Percentiles rank a stretch among this genome's conserved stretches.
Evolutionary conservation across 1,140 invertebrate species (phyloP).

Genomic region (Zophobas morio): DNA sequence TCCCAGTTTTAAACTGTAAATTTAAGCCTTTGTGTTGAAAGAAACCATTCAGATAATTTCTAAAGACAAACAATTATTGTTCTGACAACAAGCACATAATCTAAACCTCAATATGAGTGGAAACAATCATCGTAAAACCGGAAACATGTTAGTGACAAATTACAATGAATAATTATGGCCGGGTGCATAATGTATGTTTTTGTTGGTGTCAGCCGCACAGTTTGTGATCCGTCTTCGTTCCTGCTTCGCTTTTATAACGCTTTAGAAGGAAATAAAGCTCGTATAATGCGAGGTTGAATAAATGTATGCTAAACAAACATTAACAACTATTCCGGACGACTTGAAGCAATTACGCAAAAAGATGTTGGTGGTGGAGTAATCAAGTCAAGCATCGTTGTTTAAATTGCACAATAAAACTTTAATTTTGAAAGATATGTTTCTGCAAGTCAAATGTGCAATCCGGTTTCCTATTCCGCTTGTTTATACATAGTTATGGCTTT

Average conservation of each 20-base stretch:
- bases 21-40: not conserved
- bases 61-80: constrained; percentile 38
- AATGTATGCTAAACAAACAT: constrained; percentile 44
- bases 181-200: constrained; percentile 49
- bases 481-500: constrained; percentile 37
- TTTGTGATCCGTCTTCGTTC: constrained; percentile 43
- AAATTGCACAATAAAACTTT: constrained; percentile 43
- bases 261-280: constrained; percentile 44
- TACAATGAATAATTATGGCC: constrained; percentile 48
- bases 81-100: constrained; percentile 37
- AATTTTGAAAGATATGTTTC: constrained; percentile 47
- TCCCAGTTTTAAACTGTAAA: too few species aligned
- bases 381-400: constrained; percentile 42
- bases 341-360: constrained; percentile 43
- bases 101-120: constrained; percentile 36
- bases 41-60: constrained; percentile 20
- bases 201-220: constrained; percentile 45
- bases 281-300: constrained; percentile 39
- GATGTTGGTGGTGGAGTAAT: constrained; percentile 37
- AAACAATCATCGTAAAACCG: constrained; percentile 49
- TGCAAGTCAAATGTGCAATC: constrained; percentile 46
- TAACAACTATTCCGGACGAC: constrained; percentile 43
- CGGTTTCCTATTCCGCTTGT: constrained; percentile 14
- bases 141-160: constrained; percentile 49
- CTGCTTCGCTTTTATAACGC: constrained; percentile 32